Percentiles rank a stretch among this genome's conserved stretches.
phyloP scores from a whole-genome alignment of 2,888 invertebrate genomes.

The Trissolcus japonicus region DNA sequence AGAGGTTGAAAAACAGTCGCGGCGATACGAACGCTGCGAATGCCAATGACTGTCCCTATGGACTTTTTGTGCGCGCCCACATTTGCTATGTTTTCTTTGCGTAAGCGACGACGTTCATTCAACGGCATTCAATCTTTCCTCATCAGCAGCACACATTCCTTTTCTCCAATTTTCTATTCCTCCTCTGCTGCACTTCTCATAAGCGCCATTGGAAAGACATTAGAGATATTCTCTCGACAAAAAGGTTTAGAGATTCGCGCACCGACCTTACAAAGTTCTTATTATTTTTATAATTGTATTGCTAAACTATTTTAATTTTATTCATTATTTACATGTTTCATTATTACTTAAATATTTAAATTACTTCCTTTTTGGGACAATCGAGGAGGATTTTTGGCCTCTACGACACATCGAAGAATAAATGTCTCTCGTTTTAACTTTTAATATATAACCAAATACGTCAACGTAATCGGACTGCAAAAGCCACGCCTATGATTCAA shows the following conservation, averaged over 20 bases:
- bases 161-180: constrained; percentile 49
- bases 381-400: background rate
- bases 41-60: constrained; percentile 48
- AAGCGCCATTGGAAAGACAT: no score
- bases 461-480: constrained; percentile 59
- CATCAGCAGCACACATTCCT: constrained; percentile 28
- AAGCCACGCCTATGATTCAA: constrained; percentile 55
- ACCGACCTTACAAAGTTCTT: no score
- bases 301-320: no score
- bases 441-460: constrained; percentile 72
- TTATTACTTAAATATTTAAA: no score
- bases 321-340: no score
- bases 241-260: no score
- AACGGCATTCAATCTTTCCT: constrained; percentile 49
- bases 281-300: no score
- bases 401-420: constrained; percentile 60
- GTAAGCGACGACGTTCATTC: constrained; percentile 49
- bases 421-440: constrained; percentile 49
- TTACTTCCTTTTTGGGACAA: no score
- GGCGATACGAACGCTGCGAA: constrained; percentile 65
- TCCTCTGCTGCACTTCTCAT: constrained; percentile 12
- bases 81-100: constrained; percentile 48
- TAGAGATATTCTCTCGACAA: no score
- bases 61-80: constrained; percentile 55
- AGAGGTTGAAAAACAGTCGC: constrained; percentile 46